Evolutionary conservation across 2,888 invertebrate species (phyloP), one percentile per base, ranked within the genome.

Genomic region (Apotomis betuletana): DNA sequence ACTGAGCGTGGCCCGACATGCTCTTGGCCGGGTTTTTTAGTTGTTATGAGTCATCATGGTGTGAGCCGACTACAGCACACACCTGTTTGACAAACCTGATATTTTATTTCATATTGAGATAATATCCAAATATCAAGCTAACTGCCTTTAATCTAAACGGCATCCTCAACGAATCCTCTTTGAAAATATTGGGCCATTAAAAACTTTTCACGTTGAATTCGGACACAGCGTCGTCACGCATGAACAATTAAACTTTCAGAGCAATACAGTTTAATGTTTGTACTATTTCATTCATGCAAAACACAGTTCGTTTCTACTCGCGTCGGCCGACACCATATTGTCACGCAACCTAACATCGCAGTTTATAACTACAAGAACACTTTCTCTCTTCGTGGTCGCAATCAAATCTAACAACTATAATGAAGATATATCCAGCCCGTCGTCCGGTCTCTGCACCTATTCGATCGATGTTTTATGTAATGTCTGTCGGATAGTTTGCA

Each of bases 361-460:
- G 27, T 68, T 72, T 63, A 72, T 72, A n/a, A n/a, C n/a, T n/a
- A 67, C 52, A 63, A 54, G 58, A 63, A 54, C 68, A 68, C 68
- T 68, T 72, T 68, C 72, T 68, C 72, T 68, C 44, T 52, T 60
- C 60, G 67, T 51, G 67, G 63, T 52, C 58, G 63, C 69, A 70
- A 70, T 70, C 69, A 70, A 70, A 70, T 64, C 63, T 63, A 69
- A 69, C 51, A 69, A 69, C 55, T 69, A 62, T 62, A 62, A 57
- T 69, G 62, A 62, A 69, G 69, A 69, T 61, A 69, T 69, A 69
- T 69, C 69, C 57, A 63, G 63, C 41, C 10, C 49, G 51, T 57
- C 57, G 58, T 52, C 44, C 64, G n/a, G 63, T 13, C 46, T 51
- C 51, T 65, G 46, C 55, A 65, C 65, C 27, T 57, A 57, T 65